Percentiles rank a stretch among this genome's conserved stretches.
Evolutionary conservation across 2,888 invertebrate species (phyloP).

Genomic region (Melikaiella ostensackeni): DNA sequence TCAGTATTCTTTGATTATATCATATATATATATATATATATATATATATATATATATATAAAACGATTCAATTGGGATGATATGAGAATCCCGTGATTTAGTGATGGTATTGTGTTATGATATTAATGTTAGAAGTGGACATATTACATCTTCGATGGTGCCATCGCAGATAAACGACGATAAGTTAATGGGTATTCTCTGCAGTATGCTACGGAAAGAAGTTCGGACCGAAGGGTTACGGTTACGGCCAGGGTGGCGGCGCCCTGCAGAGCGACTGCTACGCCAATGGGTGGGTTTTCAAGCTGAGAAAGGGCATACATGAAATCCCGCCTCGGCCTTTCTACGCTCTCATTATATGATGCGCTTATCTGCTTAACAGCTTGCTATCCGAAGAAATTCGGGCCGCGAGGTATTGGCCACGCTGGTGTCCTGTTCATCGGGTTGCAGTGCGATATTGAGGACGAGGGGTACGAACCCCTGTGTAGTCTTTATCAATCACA

Average conservation of each 20-base stretch:
- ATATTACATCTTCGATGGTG: conserved; percentile 43
- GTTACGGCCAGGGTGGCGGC: conserved; percentile 97
- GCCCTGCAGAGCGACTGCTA: conserved; percentile 93
- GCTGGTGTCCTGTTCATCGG: conserved; percentile 92
- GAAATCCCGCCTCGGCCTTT: conserved; percentile 67
- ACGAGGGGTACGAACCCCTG: conserved; percentile 77
- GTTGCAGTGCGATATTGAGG: conserved; percentile 91
- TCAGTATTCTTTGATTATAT: neutral
- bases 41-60: no score
- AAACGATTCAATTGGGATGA: neutral
- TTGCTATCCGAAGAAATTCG: conserved; percentile 97
- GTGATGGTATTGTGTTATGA: neutral
- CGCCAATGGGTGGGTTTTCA: conserved; percentile 86
- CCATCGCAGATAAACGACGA: conserved; percentile 46
- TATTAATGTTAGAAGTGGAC: conserved; percentile 24
- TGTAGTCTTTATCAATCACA: conserved; percentile 46
- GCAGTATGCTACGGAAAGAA: conserved; percentile 97
- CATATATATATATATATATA: no score
- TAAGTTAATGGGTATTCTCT: conserved; percentile 72
- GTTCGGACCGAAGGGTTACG: conserved; percentile 98
- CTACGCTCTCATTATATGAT: conserved; percentile 68
- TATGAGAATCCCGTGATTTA: neutral
- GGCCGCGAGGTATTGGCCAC: conserved; percentile 95
- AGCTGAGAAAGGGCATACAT: conserved; percentile 61
- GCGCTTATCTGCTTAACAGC: conserved; percentile 81